Evolutionary conservation across 2,113 vertebrate species (phyloP).

Genomic region (Ia io): DNA sequence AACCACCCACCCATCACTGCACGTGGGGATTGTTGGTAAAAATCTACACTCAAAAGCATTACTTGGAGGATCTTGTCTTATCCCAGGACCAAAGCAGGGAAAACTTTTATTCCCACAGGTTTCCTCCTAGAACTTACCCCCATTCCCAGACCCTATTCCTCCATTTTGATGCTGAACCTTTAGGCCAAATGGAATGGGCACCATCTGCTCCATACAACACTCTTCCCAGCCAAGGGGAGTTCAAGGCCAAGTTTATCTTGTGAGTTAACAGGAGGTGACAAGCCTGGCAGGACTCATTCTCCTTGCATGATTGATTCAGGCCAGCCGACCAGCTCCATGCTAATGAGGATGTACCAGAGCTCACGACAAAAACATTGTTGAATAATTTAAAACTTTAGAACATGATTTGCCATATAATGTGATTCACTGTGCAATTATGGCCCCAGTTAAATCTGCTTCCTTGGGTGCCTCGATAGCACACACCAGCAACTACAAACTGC

Average conservation of each 20-base stretch:
- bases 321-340: conserved; percentile 82
- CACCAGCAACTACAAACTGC: conserved; percentile 32
- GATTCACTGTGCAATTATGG: conserved; percentile 68
- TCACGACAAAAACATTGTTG: conserved; percentile 81
- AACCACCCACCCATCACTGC: not conserved
- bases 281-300: conserved; percentile 82
- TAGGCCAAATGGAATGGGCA: conserved; percentile 39
- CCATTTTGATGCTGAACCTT: not conserved
- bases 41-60: not conserved
- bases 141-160: not conserved
- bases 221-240: conserved; percentile 73
- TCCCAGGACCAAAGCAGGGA: not conserved
- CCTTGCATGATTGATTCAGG: conserved; percentile 83
- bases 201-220: conserved; percentile 78
- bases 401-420: conserved; percentile 69
- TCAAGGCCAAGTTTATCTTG: conserved; percentile 77
- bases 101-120: not conserved
- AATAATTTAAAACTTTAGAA: conserved; percentile 80
- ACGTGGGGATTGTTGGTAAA: not conserved
- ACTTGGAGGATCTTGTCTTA: not conserved
- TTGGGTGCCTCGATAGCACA: conserved; percentile 42
- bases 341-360: conserved; percentile 84
- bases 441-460: conserved; percentile 50
- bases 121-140: not conserved
- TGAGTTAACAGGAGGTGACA: conserved; percentile 89